Conservation (phyloP, 2,888 invertebrate genomes). For the Ernsta delagoae region DNA sequence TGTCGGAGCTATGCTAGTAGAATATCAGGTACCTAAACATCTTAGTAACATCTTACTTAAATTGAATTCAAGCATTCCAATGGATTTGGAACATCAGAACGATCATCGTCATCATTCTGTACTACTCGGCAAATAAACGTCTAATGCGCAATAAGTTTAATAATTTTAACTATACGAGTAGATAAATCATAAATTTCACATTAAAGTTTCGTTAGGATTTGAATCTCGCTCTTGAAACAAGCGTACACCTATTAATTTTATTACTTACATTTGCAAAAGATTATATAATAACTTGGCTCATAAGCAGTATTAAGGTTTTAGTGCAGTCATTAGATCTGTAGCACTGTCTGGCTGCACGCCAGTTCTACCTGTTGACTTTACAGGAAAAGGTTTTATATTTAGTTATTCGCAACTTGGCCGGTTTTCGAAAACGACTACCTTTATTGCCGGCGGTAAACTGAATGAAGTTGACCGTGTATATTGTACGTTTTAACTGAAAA, state of each 20-base stretch:
- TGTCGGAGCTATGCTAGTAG: no score
- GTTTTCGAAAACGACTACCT: slow-evolving; percentile 27
- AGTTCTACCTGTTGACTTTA: slow-evolving; percentile 70
- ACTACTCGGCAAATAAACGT: no score
- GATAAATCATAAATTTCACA: no score
- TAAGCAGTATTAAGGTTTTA: slow-evolving; percentile 23
- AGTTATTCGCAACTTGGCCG: slow-evolving; percentile 30
- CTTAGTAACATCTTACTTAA: no score
- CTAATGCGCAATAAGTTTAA: no score
- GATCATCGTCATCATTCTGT: no score
- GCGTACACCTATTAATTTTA: slow-evolving; percentile 5
- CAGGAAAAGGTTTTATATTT: slow-evolving; percentile 26
- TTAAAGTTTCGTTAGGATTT: no score
- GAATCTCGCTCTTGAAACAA: no score
- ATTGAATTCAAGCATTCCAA: no score
- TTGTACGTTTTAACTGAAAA: slow-evolving; percentile 28
- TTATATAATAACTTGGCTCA: slow-evolving; percentile 15
- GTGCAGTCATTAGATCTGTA: slow-evolving; percentile 26
- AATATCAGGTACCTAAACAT: no score
- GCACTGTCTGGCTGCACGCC: slow-evolving; percentile 55
- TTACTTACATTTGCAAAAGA: slow-evolving; percentile 16
- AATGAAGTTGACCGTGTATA: slow-evolving; percentile 21
- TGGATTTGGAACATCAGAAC: no score
- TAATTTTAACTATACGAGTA: no score
- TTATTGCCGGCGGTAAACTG: slow-evolving; percentile 23